Evolutionary conservation across 2,113 vertebrate species (phyloP), one percentile per base, ranked within the genome.

Genomic region (Hemiprocne comata): DNA sequence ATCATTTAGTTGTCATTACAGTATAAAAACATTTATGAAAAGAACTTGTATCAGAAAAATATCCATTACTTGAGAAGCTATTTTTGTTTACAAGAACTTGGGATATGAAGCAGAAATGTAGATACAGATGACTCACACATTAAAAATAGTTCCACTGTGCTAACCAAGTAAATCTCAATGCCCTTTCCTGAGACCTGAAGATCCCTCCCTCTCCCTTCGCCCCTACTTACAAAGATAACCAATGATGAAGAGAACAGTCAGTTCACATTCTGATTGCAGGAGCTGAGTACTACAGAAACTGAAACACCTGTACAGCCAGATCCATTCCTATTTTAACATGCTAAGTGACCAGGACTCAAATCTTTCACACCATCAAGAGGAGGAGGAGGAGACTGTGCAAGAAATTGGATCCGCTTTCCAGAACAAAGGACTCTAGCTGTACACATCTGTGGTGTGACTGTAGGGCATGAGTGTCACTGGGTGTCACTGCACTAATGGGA

Each of bases 231-330:
- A 73, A 72, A 85, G 25, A 62, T 0, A 76, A 48, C 11, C 40
- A 77, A 33, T 0, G 0, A 4, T 7, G 40, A 89, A n/a, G 5
- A 50, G 17, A 73, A 77, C 1, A 4, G 17, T 46, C 0, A 3
- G 19, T n/a, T 57, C 25, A 88, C 51, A 34, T 36, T 65, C 55
- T 61, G 31, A 31, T 16, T 1, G 1, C 44, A 31, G 1, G 1
- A 85, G 26, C 34, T 57, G 31, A 55, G 21, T 18, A 48, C 40
- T 28, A 62, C 36, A 54, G 21, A 71, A 82, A 75, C 16, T 3
- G 3, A 34, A 95, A 87, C 25, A 79, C 48, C 28, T 44, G 20
- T n/a, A 85, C 72, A 72, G n/a, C 16, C 7, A 4, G 36, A 76
- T 5, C 4, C 25, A 36, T 17, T 55, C 33, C 51, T 55, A 24